phyloP scores from a whole-genome alignment of 2,797 vertebrate genomes.

The Moxostoma hubbsi region DNA sequence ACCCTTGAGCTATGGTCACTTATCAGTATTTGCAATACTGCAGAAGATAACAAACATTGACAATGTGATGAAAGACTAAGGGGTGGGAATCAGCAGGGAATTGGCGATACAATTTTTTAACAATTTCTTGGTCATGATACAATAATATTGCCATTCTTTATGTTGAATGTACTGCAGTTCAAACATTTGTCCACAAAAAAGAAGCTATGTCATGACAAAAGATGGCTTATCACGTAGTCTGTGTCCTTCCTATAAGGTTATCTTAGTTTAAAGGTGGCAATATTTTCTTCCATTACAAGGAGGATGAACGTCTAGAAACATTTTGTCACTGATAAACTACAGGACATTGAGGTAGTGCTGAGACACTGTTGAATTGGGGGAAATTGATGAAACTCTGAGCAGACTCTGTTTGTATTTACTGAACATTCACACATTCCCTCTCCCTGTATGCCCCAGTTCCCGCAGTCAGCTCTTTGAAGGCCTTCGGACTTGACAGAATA shows the following conservation, averaged over 20 bases:
- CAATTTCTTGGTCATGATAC: too few species aligned
- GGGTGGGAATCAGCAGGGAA: too few species aligned
- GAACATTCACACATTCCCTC: constrained; percentile 7
- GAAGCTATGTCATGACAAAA: not conserved
- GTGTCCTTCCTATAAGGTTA: constrained; percentile 32
- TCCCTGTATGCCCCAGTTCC: constrained; percentile 28
- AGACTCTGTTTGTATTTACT: constrained; percentile 3
- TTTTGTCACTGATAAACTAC: constrained; percentile 10
- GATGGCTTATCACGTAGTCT: not conserved
- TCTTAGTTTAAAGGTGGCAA: constrained; percentile 20
- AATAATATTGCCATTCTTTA: too few species aligned
- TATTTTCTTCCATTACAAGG: constrained; percentile 18
- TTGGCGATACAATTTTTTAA: too few species aligned
- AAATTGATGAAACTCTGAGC: not conserved
- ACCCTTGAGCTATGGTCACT: not conserved
- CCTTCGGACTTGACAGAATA: not conserved
- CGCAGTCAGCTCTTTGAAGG: constrained; percentile 35
- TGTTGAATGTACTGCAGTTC: too few species aligned
- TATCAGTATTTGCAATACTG: constrained; percentile 18
- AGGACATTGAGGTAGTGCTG: not conserved
- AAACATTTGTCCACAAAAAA: not conserved
- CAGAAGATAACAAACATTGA: constrained; percentile 10
- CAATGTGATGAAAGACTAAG: too few species aligned
- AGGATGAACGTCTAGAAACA: not conserved
- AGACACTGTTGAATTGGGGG: constrained; percentile 12